Evolutionary conservation across 2,797 vertebrate species (phyloP), one percentile per base, ranked within the genome.

Genomic region (Adelosebastes latens): DNA sequence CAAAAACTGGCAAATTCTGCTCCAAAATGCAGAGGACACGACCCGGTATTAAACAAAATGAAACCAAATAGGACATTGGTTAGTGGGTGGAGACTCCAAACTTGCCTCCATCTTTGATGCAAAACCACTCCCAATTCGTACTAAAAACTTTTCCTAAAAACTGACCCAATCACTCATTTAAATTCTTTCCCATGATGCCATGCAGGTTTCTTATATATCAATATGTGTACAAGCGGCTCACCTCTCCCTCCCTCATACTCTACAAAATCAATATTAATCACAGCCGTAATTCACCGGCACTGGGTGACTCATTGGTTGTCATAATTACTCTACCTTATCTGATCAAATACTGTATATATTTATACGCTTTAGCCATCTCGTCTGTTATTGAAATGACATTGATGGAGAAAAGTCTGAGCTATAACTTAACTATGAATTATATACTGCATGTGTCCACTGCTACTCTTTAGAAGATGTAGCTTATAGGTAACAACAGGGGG

Each of bases 261-360:
- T 6, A 22, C n/a, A 49, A 73, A 90, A 90, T 91, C 88, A 86
- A 89, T 88, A 87, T 74, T 79, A 88, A 91, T 90, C 84, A 83
- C 74, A 60, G n/a, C 52, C 31, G 39, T 88, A 80, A 88, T 77
- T 86, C 70, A 53, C 56, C 25, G 52, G 64, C 62, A 69, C 72
- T 56, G 59, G 65, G 42, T 80, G 81, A 83, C 71, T 86, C 65
- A 85, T 75, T 84, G 86, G 70, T 88, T 83, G 63, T 69, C 52
- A 78, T 83, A 89, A 89, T 86, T 80, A 85, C 75, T 78, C 2
- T 0, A 55, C 66, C 75, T 82, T 86, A 91, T 92, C 87, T 81
- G 84, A 86, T 89, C 79, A 87, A 74, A 81, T 58, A 42, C 39
- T 42, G 39, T 42, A 42, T 42, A 42, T 73, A 42, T 46, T 18